Evolutionary conservation across 2,888 invertebrate species (phyloP).

Genomic region (Timema cristinae): DNA sequence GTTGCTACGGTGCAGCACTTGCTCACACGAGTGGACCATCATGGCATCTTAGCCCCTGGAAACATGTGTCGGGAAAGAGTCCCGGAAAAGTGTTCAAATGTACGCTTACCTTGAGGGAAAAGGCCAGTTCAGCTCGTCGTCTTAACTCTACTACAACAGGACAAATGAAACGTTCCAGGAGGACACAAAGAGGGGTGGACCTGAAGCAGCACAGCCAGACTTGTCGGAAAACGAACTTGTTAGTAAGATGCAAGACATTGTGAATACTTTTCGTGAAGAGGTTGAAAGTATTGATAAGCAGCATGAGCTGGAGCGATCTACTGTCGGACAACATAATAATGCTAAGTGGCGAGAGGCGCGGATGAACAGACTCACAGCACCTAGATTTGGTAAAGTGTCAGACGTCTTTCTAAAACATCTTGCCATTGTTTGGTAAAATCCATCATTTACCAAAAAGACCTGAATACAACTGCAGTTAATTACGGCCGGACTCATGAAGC

Average conservation of each 20-base stretch:
- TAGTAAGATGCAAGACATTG: constrained; percentile 1
- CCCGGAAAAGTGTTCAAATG: constrained; percentile 13
- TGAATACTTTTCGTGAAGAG: constrained; percentile 5
- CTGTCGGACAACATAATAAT: background rate
- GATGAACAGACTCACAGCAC: constrained; percentile 16
- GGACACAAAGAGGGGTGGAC: background rate
- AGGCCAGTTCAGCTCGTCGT: background rate
- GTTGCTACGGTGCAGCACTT: background rate
- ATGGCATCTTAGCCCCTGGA: constrained; percentile 8
- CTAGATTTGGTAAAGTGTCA: background rate
- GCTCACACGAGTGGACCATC: background rate
- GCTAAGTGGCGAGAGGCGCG: too few relatives aligned
- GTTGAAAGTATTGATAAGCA: constrained; percentile 6
- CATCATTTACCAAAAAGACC: background rate
- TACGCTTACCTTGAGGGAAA: background rate
- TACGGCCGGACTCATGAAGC: constrained; percentile 1
- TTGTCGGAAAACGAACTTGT: constrained; percentile 6
- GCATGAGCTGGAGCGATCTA: background rate
- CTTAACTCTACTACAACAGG: background rate
- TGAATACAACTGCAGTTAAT: background rate
- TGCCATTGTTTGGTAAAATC: constrained; percentile 7
- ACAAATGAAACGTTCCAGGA: background rate
- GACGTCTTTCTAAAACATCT: background rate
- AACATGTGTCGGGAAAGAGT: background rate
- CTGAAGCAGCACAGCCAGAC: constrained; percentile 20